Evolutionary conservation across 2,113 vertebrate species (phyloP), one percentile per base, ranked within the genome.

Genomic region (Varanus komodoensis): DNA sequence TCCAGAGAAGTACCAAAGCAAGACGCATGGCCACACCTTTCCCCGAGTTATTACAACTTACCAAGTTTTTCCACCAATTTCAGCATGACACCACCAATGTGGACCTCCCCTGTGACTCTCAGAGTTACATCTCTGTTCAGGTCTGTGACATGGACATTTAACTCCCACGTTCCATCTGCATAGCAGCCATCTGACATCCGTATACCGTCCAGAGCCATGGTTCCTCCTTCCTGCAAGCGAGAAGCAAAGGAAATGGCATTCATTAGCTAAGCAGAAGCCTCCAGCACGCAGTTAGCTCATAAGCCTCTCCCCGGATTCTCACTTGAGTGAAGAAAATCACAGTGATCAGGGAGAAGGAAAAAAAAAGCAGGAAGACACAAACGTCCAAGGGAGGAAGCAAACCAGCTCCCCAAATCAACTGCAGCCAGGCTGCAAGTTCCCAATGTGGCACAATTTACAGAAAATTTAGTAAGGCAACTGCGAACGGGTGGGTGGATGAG

Each of bases 141-240:
- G 95, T 99, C 99, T 3, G 99, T 99, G 95, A 99, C 98, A 90
- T 99, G 98, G 96, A 99, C 99, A 94, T 98, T 99, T 96, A 99
- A 95, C 94, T 99, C 99, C 99, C 99, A 99, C 2, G 99, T 99
- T 95, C 99, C 99, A 2, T 99, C 99, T 17, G 99, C 99, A 74
- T 99, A 99, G 96, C 98, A 99, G 98, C 99, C 99, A 97, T 99
- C 99, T 92, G 99, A 98, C 99, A 99, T 99, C 97, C 99, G 98
- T 96, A 99, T 99, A 97, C 99, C 99, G 91, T 99, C 99, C 98
- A 99, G 97, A 94, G 99, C 99, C 99, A 99, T 99, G 97, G 95
- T 94, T 96, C 93, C 95, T 96, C 97, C 96, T 97, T 97, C 95
- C 96, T 97, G 97, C 92, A 68, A 87, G 77, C 64, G 54, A 50